Base-by-base conservation (phyloP, 2,797 vertebrate species). In the Eupleurogrammus muticus region DNA sequence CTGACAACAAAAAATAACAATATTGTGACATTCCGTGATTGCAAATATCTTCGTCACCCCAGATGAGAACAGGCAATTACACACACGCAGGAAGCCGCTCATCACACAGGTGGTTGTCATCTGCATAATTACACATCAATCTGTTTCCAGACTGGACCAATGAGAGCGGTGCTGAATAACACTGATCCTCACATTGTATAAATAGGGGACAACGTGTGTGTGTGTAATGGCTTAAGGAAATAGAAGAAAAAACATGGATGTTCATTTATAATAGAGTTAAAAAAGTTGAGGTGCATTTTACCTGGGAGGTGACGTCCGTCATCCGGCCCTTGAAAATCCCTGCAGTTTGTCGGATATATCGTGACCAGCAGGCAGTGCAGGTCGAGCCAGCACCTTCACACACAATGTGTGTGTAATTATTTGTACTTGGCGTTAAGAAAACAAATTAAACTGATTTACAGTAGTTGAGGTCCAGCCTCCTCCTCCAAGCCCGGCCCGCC, bases 401-500 rank as follows among this genome's bases (percentile, higher is more conserved):
- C 4, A 62, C 1, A 47, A 35, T 19, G 13, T 36, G 19, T 34
- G 38, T 48, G 17, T 35, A 57, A 28, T 14, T 42, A 49, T 48
- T 20, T 54, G 17, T 56, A 65, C 4, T 24, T 75, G 16, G 24
- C 24, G 38, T 75, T 73, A 64, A 50, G 63, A 2, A 75, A 73
- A 78, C 63, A 79, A 67, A 77, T 75, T n/a, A 59, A 58, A 62
- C 0, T 62, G 49, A 75, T 70, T 28, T 59, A 77, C 19, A 47
- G 47, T 7, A n/a, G 38, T 36, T 36, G 48, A 60, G 16, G 66
- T 58, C 36, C 34, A 51, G 9, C 24, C 42, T 62, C 38, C 59
- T 60, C 58, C 56, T 50, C 51, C 52, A 66, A 60, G 44, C 55
- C 10, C 3, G 57, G 48, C 49, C 75, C 52, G 66, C 38, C 21